Evolutionary conservation across 2,888 invertebrate genomes (phyloP), one percentile per base, ranked within the genome.

Genomic region (Perdita meconis): DNA sequence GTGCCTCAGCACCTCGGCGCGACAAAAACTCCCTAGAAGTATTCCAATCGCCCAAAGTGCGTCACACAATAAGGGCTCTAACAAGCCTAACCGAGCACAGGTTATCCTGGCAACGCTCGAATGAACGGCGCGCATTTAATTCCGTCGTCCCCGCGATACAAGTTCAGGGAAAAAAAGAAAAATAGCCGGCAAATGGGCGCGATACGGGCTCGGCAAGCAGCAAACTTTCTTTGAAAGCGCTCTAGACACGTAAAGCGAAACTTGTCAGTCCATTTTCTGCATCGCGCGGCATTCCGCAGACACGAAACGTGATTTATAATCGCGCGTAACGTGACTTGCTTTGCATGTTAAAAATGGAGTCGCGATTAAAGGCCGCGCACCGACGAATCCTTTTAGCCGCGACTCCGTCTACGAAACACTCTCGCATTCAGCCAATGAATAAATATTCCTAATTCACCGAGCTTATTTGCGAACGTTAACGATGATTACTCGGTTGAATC

Each of bases 401-500:
- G 34, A 60, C 36, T 3, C 56, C 10, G 67, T 60, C 19, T 26
- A 34, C 38, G 50, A 50, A 47, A 60, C 59, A 26, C 47, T 42
- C 57, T n/a, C 10, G 44, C 13, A 44, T 36, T 30, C 55, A 30
- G 56, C 24, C 6, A 69, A 64, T 44, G 63, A 65, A 70, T 73
- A 53, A 69, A 61, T 63, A 73, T 64, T 64, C 63, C 42, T 57
- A 61, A 74, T 57, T 60, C 42, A 34, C 22, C 40, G 19, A 34
- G 64, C 57, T 61, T 55, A 59, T 53, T 75, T 65, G 70, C 64
- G 44, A 74, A 64, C 42, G 70, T 60, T 75, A 75, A 75, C 65
- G 75, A 75, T 70, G 64, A 74, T 70, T 74, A 60, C 70, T 53
- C 51, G 70, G 53, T 63, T 65, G 64, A 65, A 71, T 68, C 66